These are phyloP conservation scores for Drosophila melanosoma DNA, from an alignment of 2,888 invertebrate species.

Conservation along the genomic window DNA sequence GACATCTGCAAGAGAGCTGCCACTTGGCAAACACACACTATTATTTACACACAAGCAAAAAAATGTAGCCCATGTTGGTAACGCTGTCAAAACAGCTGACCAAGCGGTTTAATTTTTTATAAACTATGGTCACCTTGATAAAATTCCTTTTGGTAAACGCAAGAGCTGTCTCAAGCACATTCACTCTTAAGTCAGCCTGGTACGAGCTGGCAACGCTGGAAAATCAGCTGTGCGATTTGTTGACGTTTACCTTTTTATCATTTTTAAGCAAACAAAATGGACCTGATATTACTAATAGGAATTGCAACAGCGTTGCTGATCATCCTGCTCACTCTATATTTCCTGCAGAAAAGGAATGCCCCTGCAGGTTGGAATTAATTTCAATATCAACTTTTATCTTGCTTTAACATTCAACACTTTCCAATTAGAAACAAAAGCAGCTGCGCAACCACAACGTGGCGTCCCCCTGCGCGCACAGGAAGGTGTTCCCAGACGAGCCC, in stretches of 20 bases:
- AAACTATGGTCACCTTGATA: slow-evolving; percentile 11
- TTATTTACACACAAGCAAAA: slow-evolving; percentile 4
- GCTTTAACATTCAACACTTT: slow-evolving; percentile 1
- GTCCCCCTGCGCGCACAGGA: slow-evolving; percentile 84
- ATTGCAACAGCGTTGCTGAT: slow-evolving; percentile 84
- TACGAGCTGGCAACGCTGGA: slow-evolving; percentile 39
- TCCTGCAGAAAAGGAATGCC: slow-evolving; percentile 77
- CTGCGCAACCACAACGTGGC: slow-evolving; percentile 73
- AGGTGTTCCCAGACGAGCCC: slow-evolving; percentile 89
- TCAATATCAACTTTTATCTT: slow-evolving; percentile 4
- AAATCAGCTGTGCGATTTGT: slow-evolving; percentile 63
- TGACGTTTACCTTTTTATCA: slow-evolving; percentile 77
- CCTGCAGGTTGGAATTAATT: slow-evolving; percentile 47
- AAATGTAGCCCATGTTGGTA: slow-evolving; percentile 28
- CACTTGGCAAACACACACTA: slow-evolving; percentile 19
- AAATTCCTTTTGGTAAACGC: background rate
- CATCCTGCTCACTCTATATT: slow-evolving; percentile 83
- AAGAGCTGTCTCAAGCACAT: background rate
- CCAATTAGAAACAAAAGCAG: slow-evolving; percentile 57
- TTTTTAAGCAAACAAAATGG: slow-evolving; percentile 81
- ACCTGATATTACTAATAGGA: slow-evolving; percentile 85
- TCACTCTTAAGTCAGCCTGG: background rate
- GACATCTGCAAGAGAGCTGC: slow-evolving; percentile 55
- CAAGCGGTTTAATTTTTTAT: slow-evolving; percentile 55
- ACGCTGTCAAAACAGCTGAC: slow-evolving; percentile 54